Conservation (phyloP, 2,888 invertebrate genomes). For the Tigriopus californicus region DNA sequence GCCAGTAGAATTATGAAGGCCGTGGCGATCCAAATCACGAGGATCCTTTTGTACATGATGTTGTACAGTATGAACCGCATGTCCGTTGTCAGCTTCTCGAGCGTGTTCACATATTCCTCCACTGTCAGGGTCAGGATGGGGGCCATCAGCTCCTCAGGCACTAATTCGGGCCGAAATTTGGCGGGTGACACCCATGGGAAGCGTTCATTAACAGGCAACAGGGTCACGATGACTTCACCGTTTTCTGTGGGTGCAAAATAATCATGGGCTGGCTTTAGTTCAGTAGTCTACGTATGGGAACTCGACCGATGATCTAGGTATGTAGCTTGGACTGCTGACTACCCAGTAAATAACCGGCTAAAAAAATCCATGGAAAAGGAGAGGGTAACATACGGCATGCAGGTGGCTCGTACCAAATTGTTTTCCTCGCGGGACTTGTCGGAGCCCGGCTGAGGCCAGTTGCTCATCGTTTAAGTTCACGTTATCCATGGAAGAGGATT, state of each 20-base stretch:
- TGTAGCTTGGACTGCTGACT: too few relatives aligned
- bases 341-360: too few relatives aligned
- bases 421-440: background rate
- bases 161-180: constrained; percentile 71
- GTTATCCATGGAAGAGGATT: background rate
- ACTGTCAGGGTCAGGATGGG: constrained; percentile 76
- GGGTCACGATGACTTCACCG: constrained; percentile 76
- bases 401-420: constrained; percentile 2
- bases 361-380: too few relatives aligned
- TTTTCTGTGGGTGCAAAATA: constrained; percentile 41
- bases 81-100: constrained; percentile 82
- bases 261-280: background rate
- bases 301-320: too few relatives aligned
- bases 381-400: too few relatives aligned
- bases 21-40: constrained; percentile 70
- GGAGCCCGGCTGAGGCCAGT: background rate
- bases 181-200: constrained; percentile 87
- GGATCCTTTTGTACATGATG: constrained; percentile 73
- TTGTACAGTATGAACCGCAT: constrained; percentile 78
- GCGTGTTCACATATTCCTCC: constrained; percentile 83
- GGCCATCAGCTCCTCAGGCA: constrained; percentile 85
- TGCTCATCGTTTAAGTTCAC: constrained; percentile 7
- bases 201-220: constrained; percentile 58
- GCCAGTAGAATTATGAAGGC: constrained; percentile 67
- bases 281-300: background rate